Base-by-base conservation (phyloP, 2,113 vertebrate genomes). In the Semnornis frantzii region DNA sequence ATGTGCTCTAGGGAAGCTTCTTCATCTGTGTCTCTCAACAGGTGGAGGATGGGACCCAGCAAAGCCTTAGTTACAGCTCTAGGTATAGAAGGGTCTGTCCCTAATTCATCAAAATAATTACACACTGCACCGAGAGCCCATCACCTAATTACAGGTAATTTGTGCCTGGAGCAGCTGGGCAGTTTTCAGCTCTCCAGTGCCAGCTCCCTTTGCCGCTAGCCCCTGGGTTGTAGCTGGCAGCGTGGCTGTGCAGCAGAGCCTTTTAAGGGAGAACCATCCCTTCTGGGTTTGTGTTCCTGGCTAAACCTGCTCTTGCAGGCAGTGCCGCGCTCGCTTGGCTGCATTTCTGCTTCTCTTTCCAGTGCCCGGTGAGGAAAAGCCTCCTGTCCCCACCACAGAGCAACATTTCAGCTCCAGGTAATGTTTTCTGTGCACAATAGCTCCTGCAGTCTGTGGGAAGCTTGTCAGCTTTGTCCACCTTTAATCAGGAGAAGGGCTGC, bases 181-280 rank as follows among this genome's bases (percentile, higher is more conserved):
- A 8, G 18, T 11, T 2, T 2, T 8, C 34, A 10, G 4, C 48
- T 11, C n/a, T 5, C 3, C 30, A 20, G 23, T 2, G 39, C 48
- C 5, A 17, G 31, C 27, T 65, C 11, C 86, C 21, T 21, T 9
- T 18, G 39, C 42, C 63, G 80, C 65, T 39, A 12, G 64, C 80
- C 50, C 13, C 16, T 1, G 6, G 63, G 42, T 57, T 66, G 65
- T 3, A 12, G 10, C 19, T 25, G 80, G 86, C 77, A 34, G 83
- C 3, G 6, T 24, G 78, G 50, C 89, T 46, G 25, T 9, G 66
- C 58, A 48, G 84, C 65, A 0, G 80, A 37, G 88, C 90, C 88
- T 90, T 95, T 94, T 97, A 95, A 96, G 95, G 95, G 77, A 91
- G 94, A 94, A 69, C 87, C 16, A 80, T 89, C 72, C 44, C 2